Conservation (phyloP, 2,797 vertebrate genomes). For the Hippoglossus hippoglossus region DNA sequence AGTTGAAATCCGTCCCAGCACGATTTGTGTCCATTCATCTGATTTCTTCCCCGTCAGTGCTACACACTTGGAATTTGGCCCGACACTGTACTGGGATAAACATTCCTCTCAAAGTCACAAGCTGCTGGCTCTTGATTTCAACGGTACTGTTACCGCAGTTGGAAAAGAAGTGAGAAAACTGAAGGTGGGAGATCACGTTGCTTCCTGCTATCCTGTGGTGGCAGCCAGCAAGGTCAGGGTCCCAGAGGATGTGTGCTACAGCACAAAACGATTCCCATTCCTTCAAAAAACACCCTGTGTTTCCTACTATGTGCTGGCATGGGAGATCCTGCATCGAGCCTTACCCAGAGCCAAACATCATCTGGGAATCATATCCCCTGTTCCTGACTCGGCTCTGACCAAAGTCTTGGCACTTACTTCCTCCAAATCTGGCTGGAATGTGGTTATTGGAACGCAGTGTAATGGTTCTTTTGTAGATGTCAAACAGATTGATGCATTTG, state of each 20-base stretch:
- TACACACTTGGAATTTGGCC: slow-evolving; percentile 81
- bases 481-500: slow-evolving; percentile 69
- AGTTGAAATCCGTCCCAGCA: slow-evolving; percentile 80
- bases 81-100: slow-evolving; percentile 86
- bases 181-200: slow-evolving; percentile 85
- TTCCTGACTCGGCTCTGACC: slow-evolving; percentile 70
- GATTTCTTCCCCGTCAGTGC: slow-evolving; percentile 86
- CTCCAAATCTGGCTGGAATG: slow-evolving; percentile 72
- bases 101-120: slow-evolving; percentile 79
- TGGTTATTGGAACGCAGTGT: slow-evolving; percentile 47
- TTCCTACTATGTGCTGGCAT: slow-evolving; percentile 87
- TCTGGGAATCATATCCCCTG: slow-evolving; percentile 74
- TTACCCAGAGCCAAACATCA: slow-evolving; percentile 78
- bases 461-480: slow-evolving; percentile 51
- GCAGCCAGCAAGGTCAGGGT: slow-evolving; percentile 80
- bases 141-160: slow-evolving; percentile 80
- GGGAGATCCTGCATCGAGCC: slow-evolving; percentile 82
- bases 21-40: slow-evolving; percentile 86
- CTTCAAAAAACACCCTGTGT: slow-evolving; percentile 84
- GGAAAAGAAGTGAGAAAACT: slow-evolving; percentile 81
- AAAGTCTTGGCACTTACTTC: slow-evolving; percentile 72
- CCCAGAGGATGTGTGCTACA: slow-evolving; percentile 85
- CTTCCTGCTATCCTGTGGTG: slow-evolving; percentile 84
- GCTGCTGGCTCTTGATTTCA: slow-evolving; percentile 84
- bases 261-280: slow-evolving; percentile 78